phyloP scores from a whole-genome alignment of 92 coral and sea anemone species.

The Bergia puertoricense region DNA sequence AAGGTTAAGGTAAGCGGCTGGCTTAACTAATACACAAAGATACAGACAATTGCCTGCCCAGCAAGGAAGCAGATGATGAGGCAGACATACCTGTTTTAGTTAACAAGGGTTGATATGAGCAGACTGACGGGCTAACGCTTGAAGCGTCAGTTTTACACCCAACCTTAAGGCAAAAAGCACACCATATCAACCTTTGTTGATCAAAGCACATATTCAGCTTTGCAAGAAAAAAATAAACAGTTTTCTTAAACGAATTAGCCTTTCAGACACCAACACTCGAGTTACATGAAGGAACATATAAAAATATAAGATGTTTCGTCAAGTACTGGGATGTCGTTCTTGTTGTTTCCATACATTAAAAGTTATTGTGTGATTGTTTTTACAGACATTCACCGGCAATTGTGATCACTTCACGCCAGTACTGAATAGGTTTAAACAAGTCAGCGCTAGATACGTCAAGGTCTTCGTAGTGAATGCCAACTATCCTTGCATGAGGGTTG shows the following conservation, averaged over 20 bases:
- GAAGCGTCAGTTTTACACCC: no score
- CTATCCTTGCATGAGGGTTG: constrained; percentile 82
- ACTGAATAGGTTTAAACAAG: constrained; percentile 69
- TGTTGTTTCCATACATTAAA: no score
- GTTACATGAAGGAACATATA: background rate
- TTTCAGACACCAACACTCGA: background rate
- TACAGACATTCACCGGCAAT: constrained; percentile 81
- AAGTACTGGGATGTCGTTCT: no score
- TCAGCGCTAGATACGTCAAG: constrained; percentile 72
- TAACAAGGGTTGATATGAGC: no score
- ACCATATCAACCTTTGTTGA: no score
- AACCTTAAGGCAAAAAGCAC: no score
- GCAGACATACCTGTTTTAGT: background rate
- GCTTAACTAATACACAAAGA: background rate
- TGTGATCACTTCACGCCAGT: constrained; percentile 95
- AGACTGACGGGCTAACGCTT: no score
- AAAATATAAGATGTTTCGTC: background rate
- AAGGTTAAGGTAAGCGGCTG: constrained; percentile 63
- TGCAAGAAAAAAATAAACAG: no score
- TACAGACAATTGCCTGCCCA: background rate
- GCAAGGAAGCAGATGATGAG: background rate
- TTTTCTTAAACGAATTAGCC: no score
- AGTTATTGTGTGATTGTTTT: background rate
- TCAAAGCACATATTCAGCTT: no score
- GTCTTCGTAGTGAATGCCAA: constrained; percentile 43